Percentiles rank a stretch among this genome's conserved stretches.
These are phyloP conservation scores for Lasioglossum malachurum DNA, from an alignment of 2,888 invertebrate species.

Conservation along the genomic window DNA sequence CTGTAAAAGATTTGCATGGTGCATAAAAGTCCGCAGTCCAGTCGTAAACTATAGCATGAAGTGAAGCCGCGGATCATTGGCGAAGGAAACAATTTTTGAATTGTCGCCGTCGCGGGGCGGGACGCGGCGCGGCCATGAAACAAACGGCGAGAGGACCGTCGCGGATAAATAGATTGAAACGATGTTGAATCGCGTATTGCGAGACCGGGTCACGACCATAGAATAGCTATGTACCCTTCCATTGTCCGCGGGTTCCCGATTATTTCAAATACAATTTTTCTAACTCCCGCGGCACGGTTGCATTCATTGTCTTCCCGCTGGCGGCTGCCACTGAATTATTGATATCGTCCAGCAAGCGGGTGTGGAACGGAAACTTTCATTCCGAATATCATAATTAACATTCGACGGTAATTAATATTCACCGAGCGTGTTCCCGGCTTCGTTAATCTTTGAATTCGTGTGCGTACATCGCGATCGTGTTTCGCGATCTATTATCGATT, in stretches of 20 bases:
- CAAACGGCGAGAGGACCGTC: background rate
- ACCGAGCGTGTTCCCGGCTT: background rate
- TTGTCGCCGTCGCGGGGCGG: background rate
- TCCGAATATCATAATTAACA: conserved; percentile 11
- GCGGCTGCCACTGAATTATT: conserved; percentile 25
- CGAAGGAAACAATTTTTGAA: background rate
- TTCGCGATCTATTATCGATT: conserved; percentile 4
- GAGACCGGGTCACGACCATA: background rate
- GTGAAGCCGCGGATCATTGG: background rate
- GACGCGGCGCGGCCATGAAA: background rate
- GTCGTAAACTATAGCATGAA: background rate
- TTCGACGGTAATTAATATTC: conserved; percentile 35
- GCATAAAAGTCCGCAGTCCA: background rate
- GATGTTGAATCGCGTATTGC: background rate
- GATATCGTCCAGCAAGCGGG: background rate
- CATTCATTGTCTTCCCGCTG: conserved; percentile 6
- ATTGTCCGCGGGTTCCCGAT: background rate
- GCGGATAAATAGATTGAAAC: conserved; percentile 3
- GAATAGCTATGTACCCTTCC: background rate
- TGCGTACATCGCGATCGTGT: background rate
- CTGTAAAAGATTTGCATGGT: background rate
- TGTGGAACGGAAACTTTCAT: background rate
- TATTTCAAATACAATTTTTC: background rate
- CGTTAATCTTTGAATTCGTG: conserved; percentile 23
- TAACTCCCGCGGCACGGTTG: background rate